phyloP scores from a whole-genome alignment of 2,113 vertebrate species.

The Smithornis capensis region DNA sequence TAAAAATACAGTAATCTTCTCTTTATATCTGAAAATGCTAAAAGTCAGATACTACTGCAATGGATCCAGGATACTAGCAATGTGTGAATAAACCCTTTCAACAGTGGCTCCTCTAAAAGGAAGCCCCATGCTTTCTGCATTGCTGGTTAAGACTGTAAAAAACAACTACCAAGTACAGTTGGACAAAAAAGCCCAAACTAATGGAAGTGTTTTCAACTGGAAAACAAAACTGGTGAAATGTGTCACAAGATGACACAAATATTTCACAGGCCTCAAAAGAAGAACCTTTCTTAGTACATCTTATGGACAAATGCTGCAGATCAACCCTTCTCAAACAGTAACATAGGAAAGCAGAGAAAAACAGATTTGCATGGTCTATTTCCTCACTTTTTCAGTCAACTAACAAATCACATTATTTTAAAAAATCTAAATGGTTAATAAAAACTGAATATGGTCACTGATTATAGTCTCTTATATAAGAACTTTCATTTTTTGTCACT shows the following conservation, averaged over 20 bases:
- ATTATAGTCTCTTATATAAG: neutral
- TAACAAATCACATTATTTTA: neutral
- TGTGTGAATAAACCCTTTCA: neutral
- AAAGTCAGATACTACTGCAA: neutral
- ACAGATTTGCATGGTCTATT: neutral
- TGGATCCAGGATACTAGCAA: neutral
- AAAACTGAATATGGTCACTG: neutral
- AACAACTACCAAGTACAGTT: neutral
- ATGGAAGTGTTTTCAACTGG: neutral
- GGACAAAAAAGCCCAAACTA: rapidly evolving
- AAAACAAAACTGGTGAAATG: neutral
- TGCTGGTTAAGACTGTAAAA: neutral
- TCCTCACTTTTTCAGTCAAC: neutral
- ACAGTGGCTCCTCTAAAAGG: neutral
- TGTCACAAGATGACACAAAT: neutral
- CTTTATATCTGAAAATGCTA: neutral
- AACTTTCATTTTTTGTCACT: neutral
- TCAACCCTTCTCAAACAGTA: neutral
- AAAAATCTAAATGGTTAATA: neutral
- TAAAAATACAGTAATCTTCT: neutral
- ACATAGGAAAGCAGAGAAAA: neutral
- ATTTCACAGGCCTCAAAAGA: neutral
- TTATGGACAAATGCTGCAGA: neutral
- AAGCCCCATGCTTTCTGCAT: neutral
- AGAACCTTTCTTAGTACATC: neutral